Base-by-base conservation (phyloP, 2,888 invertebrate species). In the Yponomeuta plumbellus region DNA sequence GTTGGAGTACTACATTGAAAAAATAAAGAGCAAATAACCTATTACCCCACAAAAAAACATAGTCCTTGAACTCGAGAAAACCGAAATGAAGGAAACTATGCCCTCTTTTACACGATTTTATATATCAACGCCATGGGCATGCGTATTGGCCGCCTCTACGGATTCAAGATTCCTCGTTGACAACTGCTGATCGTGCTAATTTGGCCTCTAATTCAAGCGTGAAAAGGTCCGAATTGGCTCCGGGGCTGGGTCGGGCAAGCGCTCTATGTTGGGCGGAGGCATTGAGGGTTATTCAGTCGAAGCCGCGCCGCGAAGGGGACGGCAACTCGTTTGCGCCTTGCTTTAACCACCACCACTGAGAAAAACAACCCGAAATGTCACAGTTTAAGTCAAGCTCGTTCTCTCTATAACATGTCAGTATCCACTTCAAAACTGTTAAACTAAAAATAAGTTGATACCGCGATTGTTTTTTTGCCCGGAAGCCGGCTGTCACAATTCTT, bases 261-360 rank as follows among this genome's bases (percentile, higher is more conserved):
- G 90, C 90, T 86, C 75, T 88, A 80, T 88, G 87, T 86, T 88
- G 90, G 90, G 90, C 91, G 91, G 90, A 85, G 90, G 90, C 89
- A 84, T 86, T 79, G 88, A 85, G 79, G 86, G 82, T 86, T 86
- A 86, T 88, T 91, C 90, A 91, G 91, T 91, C 82, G 85, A 80
- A 83, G 84, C 81, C 85, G 81, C 81, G 81, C 85, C 86, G 89
- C 80, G 86, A 74, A 75, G 80, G 86, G 81, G 80, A 85, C 83
- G 80, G 86, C 84, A 76, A 78, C 83, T 84, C 80, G 80, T 76
- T 77, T 74, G 76, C 70, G 75, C 81, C 84, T 85, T 83, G 77
- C 76, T 81, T 77, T 79, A 78, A 80, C 80, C 75, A 83, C 78
- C 83, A 80, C 82, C 80, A 84, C 80, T 83, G 81, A 84, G 80